phyloP scores from a whole-genome alignment of 1,140 invertebrate genomes.

The Tetragnatha versicolor region DNA sequence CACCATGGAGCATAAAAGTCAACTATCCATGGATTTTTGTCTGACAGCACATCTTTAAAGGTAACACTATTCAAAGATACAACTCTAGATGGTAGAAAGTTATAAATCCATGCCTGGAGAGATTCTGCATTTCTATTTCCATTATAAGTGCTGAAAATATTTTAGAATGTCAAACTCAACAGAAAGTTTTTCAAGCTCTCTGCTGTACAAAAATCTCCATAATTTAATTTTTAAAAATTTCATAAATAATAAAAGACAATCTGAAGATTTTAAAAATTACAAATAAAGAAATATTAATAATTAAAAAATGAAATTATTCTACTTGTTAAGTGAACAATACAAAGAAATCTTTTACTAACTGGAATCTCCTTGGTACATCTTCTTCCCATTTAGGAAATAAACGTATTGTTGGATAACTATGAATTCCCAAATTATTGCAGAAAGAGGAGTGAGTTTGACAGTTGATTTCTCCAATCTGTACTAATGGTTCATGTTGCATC shows the following conservation, averaged over 20 bases:
- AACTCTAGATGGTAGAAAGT: conserved; percentile 70
- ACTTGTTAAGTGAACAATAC: too few relatives aligned
- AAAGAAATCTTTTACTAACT: too few relatives aligned
- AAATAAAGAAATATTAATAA: too few relatives aligned
- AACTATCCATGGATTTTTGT: conserved; percentile 70
- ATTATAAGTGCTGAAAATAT: conserved; percentile 68
- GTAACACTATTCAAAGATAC: conserved; percentile 62
- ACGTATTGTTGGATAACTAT: conserved; percentile 76
- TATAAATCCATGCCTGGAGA: conserved; percentile 70
- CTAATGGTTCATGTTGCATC: conserved; percentile 59
- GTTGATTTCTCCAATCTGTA: conserved; percentile 75
- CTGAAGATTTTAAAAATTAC: too few relatives aligned
- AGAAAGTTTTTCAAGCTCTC: too few relatives aligned
- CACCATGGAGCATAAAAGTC: conserved; percentile 82
- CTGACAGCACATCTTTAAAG: conserved; percentile 65
- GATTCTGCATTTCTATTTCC: conserved; percentile 70
- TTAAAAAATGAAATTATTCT: too few relatives aligned
- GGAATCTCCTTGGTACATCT: conserved; percentile 62
- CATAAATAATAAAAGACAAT: too few relatives aligned
- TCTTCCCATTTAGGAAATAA: conserved; percentile 71
- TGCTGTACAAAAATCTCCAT: too few relatives aligned
- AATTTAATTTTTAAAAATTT: too few relatives aligned
- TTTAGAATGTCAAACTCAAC: too few relatives aligned
- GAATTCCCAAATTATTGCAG: conserved; percentile 70
- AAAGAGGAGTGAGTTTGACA: conserved; percentile 71